A percentile compares a stretch with the other conserved stretches of the same genome.
These are phyloP conservation scores for Oegoconia quadripuncta DNA, from an alignment of 2,888 invertebrate species.

Conservation along the genomic window DNA sequence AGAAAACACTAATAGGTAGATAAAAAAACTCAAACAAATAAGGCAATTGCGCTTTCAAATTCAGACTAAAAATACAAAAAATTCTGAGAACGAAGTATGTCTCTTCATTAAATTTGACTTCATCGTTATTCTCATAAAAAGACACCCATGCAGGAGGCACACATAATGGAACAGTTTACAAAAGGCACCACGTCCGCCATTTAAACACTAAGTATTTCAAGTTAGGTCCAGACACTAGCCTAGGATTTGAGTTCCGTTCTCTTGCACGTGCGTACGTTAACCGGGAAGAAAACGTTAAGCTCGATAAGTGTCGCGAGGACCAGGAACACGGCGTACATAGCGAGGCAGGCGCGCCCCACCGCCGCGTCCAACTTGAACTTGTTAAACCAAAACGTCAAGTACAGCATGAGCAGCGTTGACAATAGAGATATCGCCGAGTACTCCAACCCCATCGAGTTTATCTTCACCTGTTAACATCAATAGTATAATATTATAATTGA, in stretches of 20 bases:
- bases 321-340: constrained; percentile 93
- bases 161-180: constrained; percentile 26
- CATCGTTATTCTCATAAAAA: too few species aligned
- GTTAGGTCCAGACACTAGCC: constrained; percentile 36
- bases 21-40: too few species aligned
- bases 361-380: constrained; percentile 92
- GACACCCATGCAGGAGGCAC: too few species aligned
- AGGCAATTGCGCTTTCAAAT: too few species aligned
- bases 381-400: constrained; percentile 91
- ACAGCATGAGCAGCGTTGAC: constrained; percentile 90
- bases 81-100: too few species aligned
- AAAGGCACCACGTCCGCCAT: constrained; percentile 34
- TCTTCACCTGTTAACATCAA: constrained; percentile 81
- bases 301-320: constrained; percentile 94
- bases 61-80: too few species aligned
- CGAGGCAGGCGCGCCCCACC: constrained; percentile 90
- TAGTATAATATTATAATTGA: too few species aligned
- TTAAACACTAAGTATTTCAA: constrained; percentile 33
- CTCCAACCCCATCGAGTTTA: constrained; percentile 93
- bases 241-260: constrained; percentile 69
- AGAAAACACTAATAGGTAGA: too few species aligned
- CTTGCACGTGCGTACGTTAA: constrained; percentile 92
- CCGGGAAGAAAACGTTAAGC: constrained; percentile 94
- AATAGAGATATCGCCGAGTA: constrained; percentile 94
- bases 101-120: too few species aligned